These are phyloP conservation scores for Rhynchonycteris naso DNA, from an alignment of 2,797 vertebrate species.

Conservation along the genomic window DNA sequence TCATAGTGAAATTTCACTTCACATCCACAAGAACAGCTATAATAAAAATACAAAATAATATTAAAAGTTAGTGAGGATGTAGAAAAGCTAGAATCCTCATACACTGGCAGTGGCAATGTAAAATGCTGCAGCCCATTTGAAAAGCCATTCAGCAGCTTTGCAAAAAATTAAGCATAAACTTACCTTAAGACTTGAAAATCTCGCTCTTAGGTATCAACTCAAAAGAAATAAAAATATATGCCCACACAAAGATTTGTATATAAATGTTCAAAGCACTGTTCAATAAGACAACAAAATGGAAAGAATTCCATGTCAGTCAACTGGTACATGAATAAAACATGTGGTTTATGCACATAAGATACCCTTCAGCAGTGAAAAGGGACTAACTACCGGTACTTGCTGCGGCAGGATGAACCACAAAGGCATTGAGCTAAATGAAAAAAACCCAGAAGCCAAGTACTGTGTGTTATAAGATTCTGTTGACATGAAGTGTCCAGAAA, in stretches of 20 bases:
- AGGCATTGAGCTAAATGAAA: background rate
- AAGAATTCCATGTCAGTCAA: no score
- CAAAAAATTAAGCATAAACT: background rate
- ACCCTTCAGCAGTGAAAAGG: background rate
- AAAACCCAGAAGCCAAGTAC: background rate
- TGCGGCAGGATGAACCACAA: background rate
- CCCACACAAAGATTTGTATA: background rate
- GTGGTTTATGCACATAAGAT: background rate
- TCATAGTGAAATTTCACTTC: background rate
- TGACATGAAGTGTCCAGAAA: background rate
- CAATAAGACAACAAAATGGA: background rate
- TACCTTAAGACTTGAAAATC: background rate
- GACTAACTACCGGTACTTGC: background rate
- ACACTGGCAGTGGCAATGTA: background rate
- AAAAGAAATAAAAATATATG: conserved; percentile 13
- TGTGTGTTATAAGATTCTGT: background rate
- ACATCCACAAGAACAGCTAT: background rate
- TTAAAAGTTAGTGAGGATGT: background rate
- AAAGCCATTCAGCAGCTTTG: background rate
- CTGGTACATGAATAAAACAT: background rate
- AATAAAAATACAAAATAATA: background rate
- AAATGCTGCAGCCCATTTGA: background rate
- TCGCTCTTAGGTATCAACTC: background rate
- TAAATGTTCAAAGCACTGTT: background rate
- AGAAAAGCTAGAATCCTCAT: background rate